phyloP scores from a whole-genome alignment of 1,140 invertebrate genomes.

The Zaprionus capensis region DNA sequence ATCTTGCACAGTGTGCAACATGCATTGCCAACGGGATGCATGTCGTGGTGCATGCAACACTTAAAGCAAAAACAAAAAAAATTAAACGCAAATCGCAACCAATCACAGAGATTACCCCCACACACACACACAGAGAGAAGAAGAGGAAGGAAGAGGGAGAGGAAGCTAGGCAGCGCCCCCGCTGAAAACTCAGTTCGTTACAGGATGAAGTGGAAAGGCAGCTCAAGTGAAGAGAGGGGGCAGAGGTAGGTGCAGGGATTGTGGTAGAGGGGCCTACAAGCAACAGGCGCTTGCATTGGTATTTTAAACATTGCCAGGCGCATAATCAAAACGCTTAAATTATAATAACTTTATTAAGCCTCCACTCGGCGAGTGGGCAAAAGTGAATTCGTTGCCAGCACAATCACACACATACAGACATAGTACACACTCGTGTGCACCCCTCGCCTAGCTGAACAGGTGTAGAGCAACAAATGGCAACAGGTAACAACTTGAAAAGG shows the following conservation, averaged over 20 bases:
- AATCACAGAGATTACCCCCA: conserved; percentile 81
- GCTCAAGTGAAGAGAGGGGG: not conserved
- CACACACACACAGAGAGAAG: conserved; percentile 36
- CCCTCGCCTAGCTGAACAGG: conserved; percentile 63
- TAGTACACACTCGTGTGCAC: conserved; percentile 14
- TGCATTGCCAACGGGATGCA: conserved; percentile 77
- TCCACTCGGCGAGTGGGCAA: conserved; percentile 51
- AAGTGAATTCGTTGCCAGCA: conserved; percentile 50
- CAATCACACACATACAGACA: conserved; percentile 29
- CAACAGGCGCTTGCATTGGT: conserved; percentile 73
- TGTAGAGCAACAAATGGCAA: conserved; percentile 72
- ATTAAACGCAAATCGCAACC: conserved; percentile 82
- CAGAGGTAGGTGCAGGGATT: not conserved
- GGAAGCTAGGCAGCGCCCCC: conserved; percentile 45
- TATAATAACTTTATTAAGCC: conserved; percentile 83
- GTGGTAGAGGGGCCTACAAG: not conserved
- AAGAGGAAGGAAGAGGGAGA: conserved; percentile 1
- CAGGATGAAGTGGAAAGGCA: not conserved
- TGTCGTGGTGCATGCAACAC: conserved; percentile 76
- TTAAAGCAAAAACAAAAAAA: conserved; percentile 62
- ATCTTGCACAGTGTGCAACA: conserved; percentile 35
- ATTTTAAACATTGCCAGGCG: conserved; percentile 81
- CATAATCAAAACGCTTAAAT: conserved; percentile 83
- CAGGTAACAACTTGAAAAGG: conserved; percentile 47
- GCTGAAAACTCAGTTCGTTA: conserved; percentile 36